A percentile compares a stretch with the other conserved stretches of the same genome.
Evolutionary conservation across 1,140 invertebrate species (phyloP).

Genomic region (Campodea augens): DNA sequence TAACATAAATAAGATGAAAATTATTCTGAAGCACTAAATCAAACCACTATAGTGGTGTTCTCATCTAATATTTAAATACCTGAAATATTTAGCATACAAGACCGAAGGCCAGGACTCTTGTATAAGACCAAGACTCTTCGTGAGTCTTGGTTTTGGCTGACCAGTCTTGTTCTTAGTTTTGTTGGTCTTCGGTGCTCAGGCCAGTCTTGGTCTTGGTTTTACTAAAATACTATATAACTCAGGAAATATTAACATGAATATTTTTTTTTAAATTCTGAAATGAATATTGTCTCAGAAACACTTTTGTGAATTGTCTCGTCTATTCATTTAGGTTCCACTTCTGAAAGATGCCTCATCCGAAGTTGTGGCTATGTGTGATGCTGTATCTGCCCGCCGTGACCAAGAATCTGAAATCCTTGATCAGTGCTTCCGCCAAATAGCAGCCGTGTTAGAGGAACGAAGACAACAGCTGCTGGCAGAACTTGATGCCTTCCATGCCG

Average conservation of each 20-base stretch:
- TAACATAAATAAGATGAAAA: no score
- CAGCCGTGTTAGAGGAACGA: constrained; percentile 22
- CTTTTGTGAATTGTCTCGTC: constrained; percentile 3
- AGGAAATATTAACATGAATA: constrained; percentile 5
- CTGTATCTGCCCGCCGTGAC: constrained; percentile 19
- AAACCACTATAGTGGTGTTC: no score
- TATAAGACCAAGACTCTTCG: no score
- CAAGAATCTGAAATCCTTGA: constrained; percentile 23
- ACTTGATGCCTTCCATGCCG: constrained; percentile 22
- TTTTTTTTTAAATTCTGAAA: constrained; percentile 5
- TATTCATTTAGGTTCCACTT: constrained; percentile 19
- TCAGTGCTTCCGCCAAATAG: constrained; percentile 22
- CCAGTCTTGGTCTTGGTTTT: no score
- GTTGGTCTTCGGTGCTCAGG: no score
- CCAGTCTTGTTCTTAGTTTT: no score
- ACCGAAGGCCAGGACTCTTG: no score
- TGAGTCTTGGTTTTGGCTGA: no score
- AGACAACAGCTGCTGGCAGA: constrained; percentile 25
- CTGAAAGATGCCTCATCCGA: constrained; percentile 25
- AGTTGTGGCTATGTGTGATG: constrained; percentile 21
- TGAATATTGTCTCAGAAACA: not conserved
- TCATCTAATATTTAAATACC: no score
- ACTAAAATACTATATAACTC: no score
- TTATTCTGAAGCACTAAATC: no score
- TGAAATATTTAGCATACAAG: no score